These are phyloP conservation scores for Echinometra lucunter DNA, from an alignment of 53 echinoderm and acorn worm genomes.

Conservation along the genomic window DNA sequence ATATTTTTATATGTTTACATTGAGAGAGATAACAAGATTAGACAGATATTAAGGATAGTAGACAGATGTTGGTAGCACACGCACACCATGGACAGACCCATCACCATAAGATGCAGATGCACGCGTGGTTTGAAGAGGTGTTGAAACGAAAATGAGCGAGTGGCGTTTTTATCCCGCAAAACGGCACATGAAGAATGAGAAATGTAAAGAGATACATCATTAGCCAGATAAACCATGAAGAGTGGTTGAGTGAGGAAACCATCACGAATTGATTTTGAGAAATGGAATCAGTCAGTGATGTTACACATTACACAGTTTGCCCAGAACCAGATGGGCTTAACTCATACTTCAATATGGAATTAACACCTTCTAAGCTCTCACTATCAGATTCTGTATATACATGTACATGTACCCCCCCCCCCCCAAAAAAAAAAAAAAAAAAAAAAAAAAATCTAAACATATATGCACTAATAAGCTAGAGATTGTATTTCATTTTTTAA, in stretches of 20 bases:
- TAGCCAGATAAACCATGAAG: neutral
- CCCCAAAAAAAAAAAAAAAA: too few relatives aligned
- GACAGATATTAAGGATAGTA: conserved; percentile 4
- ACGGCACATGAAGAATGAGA: conserved; percentile 33
- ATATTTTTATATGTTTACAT: neutral
- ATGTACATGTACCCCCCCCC: neutral
- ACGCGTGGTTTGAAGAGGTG: neutral
- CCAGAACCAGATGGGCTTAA: neutral
- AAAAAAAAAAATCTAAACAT: too few relatives aligned
- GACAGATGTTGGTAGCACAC: conserved; percentile 28
- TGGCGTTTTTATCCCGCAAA: neutral
- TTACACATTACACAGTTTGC: neutral
- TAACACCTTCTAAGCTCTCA: neutral
- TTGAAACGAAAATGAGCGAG: conserved; percentile 28
- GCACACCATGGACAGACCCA: conserved; percentile 38
- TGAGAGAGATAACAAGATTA: neutral
- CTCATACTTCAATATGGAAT: neutral
- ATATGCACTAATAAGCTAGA: too few relatives aligned
- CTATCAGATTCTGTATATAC: neutral
- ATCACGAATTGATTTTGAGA: neutral
- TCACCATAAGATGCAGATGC: conserved; percentile 5
- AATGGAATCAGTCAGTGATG: conserved; percentile 12
- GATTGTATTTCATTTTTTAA: neutral
- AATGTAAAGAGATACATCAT: conserved; percentile 39
- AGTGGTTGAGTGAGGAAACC: neutral